A percentile compares a stretch with the other conserved stretches of the same genome.
Evolutionary conservation across 2,888 invertebrate species (phyloP).

Genomic region (Agrilus mali): DNA sequence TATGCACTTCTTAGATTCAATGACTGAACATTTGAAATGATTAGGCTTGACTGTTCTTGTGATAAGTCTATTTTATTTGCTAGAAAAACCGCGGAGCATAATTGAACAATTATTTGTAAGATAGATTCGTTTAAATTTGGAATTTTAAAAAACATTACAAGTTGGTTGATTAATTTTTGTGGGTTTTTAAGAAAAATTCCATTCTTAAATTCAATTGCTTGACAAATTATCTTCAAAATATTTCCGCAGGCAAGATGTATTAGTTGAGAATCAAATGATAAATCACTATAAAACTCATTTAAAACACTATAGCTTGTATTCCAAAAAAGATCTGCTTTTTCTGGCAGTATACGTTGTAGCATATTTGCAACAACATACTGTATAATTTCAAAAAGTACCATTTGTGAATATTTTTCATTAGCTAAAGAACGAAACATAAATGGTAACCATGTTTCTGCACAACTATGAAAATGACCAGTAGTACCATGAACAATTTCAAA

Average conservation of each 20-base stretch:
- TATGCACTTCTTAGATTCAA: slow-evolving; percentile 44
- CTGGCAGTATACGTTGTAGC: slow-evolving; percentile 45
- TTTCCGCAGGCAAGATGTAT: not conserved
- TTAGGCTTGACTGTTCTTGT: slow-evolving; percentile 60
- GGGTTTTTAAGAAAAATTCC: slow-evolving; percentile 52
- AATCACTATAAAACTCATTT: slow-evolving; percentile 20
- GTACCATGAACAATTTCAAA: slow-evolving; percentile 83
- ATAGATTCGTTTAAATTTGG: slow-evolving; percentile 36
- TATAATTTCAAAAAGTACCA: slow-evolving; percentile 50
- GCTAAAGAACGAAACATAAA: slow-evolving; percentile 51
- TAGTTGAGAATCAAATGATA: slow-evolving; percentile 3
- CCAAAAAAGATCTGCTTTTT: slow-evolving; percentile 59
- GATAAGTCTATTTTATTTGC: slow-evolving; percentile 50
- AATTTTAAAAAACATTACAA: slow-evolving; percentile 39
- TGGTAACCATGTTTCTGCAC: slow-evolving; percentile 57
- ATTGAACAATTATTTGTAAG: slow-evolving; percentile 38
- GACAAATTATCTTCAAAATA: slow-evolving; percentile 46
- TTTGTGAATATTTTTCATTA: slow-evolving; percentile 39
- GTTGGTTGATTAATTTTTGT: slow-evolving; percentile 42
- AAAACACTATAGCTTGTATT: slow-evolving; percentile 34
- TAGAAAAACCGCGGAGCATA: slow-evolving; percentile 45
- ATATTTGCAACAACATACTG: slow-evolving; percentile 52
- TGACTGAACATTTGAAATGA: slow-evolving; percentile 50
- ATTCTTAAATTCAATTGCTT: slow-evolving; percentile 47
- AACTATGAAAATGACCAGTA: slow-evolving; percentile 73